phyloP scores from a whole-genome alignment of 2,113 vertebrate species.

The Tretioscincus oriximinensis region DNA sequence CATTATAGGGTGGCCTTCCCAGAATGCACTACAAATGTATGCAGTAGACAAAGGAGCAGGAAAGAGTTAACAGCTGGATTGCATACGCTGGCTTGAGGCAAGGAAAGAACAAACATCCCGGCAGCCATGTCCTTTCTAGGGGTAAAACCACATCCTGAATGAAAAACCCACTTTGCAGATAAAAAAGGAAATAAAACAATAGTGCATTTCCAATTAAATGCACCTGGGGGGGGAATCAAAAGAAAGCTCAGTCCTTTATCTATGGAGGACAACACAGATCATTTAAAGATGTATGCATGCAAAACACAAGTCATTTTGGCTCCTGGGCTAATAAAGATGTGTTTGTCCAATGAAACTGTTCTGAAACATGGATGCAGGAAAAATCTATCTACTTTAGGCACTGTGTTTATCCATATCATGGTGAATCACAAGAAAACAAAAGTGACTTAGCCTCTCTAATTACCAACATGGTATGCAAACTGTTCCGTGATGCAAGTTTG shows the following conservation, averaged over 20 bases:
- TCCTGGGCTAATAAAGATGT: background rate
- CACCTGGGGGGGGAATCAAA: background rate
- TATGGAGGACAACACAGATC: background rate
- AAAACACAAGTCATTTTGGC: background rate
- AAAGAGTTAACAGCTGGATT: slow-evolving; percentile 46
- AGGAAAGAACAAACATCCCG: slow-evolving; percentile 59
- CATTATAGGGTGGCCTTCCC: background rate
- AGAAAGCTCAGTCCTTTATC: background rate
- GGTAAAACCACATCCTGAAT: slow-evolving; percentile 43
- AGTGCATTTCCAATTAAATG: background rate
- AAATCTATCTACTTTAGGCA: background rate
- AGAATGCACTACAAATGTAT: slow-evolving; percentile 20
- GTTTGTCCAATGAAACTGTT: background rate
- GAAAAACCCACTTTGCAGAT: slow-evolving; percentile 40
- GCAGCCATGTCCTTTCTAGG: slow-evolving; percentile 34
- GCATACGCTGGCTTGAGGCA: slow-evolving; percentile 55
- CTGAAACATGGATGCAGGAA: background rate
- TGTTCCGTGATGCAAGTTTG: too few relatives aligned
- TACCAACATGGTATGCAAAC: too few relatives aligned
- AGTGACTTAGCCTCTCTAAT: too few relatives aligned
- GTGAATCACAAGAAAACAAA: too few relatives aligned
- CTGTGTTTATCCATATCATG: background rate
- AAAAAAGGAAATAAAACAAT: slow-evolving; percentile 7
- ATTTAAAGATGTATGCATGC: background rate
- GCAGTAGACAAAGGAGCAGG: slow-evolving; percentile 24